phyloP scores from a whole-genome alignment of 2,888 invertebrate genomes.

The Orthosia cruda region DNA sequence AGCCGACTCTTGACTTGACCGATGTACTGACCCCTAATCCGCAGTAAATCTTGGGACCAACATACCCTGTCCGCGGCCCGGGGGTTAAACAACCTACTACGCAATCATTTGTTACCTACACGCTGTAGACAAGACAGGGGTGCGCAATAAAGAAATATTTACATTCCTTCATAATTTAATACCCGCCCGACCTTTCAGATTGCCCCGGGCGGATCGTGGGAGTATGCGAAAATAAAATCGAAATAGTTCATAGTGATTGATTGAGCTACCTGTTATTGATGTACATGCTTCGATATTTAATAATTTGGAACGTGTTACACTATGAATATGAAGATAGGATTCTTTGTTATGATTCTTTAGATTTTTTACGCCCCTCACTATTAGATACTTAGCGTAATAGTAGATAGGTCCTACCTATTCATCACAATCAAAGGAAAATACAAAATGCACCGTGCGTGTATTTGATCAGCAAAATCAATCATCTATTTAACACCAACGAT shows the following conservation, averaged over 20 bases:
- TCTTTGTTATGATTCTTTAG: neutral
- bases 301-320: constrained; percentile 29
- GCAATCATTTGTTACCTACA: constrained; percentile 90
- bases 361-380: neutral
- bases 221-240: constrained; percentile 49
- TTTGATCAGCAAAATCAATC: constrained; percentile 31
- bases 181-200: constrained; percentile 52
- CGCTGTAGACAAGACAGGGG: constrained; percentile 81
- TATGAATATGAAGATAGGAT: constrained; percentile 20
- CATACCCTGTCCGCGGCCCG: constrained; percentile 76
- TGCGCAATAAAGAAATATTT: constrained; percentile 73
- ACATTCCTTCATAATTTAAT: constrained; percentile 71
- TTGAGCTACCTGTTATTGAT: constrained; percentile 55
- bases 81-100: constrained; percentile 89
- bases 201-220: constrained; percentile 41
- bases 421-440: neutral
- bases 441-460: neutral
- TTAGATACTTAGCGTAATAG: neutral
- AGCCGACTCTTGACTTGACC: constrained; percentile 88
- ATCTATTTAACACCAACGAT: constrained; percentile 43
- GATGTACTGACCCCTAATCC: constrained; percentile 91
- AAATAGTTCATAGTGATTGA: constrained; percentile 51
- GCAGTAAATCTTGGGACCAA: constrained; percentile 89
- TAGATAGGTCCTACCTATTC: neutral
- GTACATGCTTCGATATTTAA: constrained; percentile 44